Conservation (phyloP, 1,140 invertebrate genomes). For the Heliconius eleuchia region DNA sequence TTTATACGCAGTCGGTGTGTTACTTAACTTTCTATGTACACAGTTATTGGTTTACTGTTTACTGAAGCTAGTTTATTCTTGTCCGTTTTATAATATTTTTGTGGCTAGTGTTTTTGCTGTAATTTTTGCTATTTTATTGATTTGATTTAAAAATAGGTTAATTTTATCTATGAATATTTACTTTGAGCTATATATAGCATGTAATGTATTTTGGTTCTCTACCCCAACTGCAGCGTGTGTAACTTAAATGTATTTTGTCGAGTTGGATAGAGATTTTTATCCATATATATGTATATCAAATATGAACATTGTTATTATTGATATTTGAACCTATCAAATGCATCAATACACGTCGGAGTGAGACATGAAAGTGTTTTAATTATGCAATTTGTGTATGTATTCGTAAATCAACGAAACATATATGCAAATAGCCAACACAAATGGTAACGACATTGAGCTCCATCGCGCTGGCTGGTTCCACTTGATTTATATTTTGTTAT, state of each 20-base stretch:
- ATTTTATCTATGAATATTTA: no score
- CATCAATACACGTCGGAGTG: not conserved
- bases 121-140: no score
- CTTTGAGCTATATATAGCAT: no score
- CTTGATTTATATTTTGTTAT: conserved; percentile 18
- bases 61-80: not conserved
- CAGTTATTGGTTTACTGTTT: conserved; percentile 5
- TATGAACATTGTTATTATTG: no score
- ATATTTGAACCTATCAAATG: no score
- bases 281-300: no score
- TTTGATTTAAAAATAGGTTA: no score
- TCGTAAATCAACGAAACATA: not conserved
- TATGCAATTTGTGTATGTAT: not conserved
- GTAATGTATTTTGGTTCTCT: no score
- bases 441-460: conserved; percentile 18
- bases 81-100: not conserved
- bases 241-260: no score
- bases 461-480: conserved; percentile 1
- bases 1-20: not conserved
- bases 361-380: not conserved
- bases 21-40: conserved; percentile 17
- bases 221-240: no score
- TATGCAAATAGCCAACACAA: conserved; percentile 11
- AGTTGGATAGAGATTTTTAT: no score
- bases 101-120: not conserved